A percentile compares a stretch with the other conserved stretches of the same genome.
Conservation (phyloP, 2,113 vertebrate species). For the Cottus gobio region DNA sequence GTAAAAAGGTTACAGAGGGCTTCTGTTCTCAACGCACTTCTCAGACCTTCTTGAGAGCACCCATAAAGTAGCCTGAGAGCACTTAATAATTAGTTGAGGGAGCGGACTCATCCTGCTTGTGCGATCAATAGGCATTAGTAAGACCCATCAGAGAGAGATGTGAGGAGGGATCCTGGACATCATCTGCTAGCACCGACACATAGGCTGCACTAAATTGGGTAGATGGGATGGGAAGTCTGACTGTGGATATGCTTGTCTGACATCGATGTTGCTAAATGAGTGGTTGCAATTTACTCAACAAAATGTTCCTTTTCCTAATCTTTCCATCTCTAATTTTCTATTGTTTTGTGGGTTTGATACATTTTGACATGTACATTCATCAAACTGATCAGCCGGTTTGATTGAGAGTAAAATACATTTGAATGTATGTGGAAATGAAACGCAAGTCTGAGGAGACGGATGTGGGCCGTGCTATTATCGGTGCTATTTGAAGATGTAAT, state of each 20-base stretch:
- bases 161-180: constrained; percentile 56
- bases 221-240: constrained; percentile 59
- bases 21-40: constrained; percentile 61
- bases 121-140: constrained; percentile 84
- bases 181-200: constrained; percentile 58
- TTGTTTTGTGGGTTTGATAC: background rate
- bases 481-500: constrained; percentile 37
- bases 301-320: background rate
- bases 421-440: constrained; percentile 25
- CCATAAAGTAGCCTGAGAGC: constrained; percentile 80
- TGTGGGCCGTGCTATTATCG: background rate
- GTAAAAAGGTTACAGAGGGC: constrained; percentile 55
- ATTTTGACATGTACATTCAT: background rate
- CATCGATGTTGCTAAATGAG: constrained; percentile 38
- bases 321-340: background rate
- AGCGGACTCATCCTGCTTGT: constrained; percentile 71
- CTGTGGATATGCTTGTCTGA: constrained; percentile 43
- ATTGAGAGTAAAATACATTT: background rate
- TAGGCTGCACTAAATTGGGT: constrained; percentile 54
- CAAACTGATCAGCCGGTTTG: background rate
- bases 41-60: constrained; percentile 78
- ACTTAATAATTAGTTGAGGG: constrained; percentile 84
- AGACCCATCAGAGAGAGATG: constrained; percentile 69
- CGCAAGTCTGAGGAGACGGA: constrained; percentile 1
- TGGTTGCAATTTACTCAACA: constrained; percentile 23